These are phyloP conservation scores for Idaea biselata DNA, from an alignment of 2,888 invertebrate genomes.

Conservation along the genomic window DNA sequence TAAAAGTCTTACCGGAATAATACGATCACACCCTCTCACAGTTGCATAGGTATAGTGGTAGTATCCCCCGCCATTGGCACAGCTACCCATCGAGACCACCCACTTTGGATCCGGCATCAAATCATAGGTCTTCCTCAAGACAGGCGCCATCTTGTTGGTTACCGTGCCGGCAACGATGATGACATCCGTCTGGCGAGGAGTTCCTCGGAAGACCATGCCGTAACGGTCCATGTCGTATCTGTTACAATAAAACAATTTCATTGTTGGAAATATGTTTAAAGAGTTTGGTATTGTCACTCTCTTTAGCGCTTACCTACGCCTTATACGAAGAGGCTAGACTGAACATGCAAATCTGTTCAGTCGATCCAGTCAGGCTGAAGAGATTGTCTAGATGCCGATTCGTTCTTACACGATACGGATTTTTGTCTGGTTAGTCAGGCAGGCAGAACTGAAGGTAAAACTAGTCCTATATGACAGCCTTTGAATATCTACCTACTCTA, in stretches of 20 bases:
- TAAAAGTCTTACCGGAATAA: slow-evolving; percentile 55
- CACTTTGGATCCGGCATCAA: slow-evolving; percentile 98
- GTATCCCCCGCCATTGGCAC: slow-evolving; percentile 99
- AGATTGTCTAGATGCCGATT: too few relatives aligned
- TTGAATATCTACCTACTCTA: neutral
- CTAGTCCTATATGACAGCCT: too few relatives aligned
- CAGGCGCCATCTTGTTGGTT: slow-evolving; percentile 99
- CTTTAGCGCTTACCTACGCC: too few relatives aligned
- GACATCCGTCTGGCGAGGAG: slow-evolving; percentile 97
- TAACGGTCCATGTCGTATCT: slow-evolving; percentile 98
- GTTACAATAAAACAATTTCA: slow-evolving; percentile 8
- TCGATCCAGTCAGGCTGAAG: too few relatives aligned
- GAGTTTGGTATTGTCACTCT: too few relatives aligned
- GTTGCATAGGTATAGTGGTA: slow-evolving; percentile 99
- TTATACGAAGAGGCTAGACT: too few relatives aligned
- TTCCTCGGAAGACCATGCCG: slow-evolving; percentile 98
- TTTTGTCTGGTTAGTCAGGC: too few relatives aligned
- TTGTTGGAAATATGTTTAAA: too few relatives aligned
- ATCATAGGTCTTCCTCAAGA: slow-evolving; percentile 96
- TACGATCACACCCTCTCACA: slow-evolving; percentile 81
- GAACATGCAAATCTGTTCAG: too few relatives aligned
- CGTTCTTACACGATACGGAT: too few relatives aligned
- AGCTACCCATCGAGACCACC: slow-evolving; percentile 99
- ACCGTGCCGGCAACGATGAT: slow-evolving; percentile 99
- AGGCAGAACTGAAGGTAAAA: too few relatives aligned